These are phyloP conservation scores for Eulithis prunata DNA, from an alignment of 2,888 invertebrate species.

Conservation along the genomic window DNA sequence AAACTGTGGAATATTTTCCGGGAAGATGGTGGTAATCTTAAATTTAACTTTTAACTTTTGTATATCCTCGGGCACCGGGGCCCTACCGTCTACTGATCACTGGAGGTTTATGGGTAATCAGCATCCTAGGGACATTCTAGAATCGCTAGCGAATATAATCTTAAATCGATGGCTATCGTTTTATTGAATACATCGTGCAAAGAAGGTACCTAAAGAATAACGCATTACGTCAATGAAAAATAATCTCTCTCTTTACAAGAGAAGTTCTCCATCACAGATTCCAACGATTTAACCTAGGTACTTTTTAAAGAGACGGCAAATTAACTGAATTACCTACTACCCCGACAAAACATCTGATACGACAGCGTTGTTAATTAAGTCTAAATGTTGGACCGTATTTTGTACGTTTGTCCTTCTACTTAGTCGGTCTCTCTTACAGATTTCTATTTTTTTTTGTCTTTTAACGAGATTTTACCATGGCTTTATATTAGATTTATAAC, in stretches of 20 bases:
- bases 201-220: too few species aligned
- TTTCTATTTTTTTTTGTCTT: conserved; percentile 30
- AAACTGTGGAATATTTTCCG: neutral
- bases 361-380: conserved; percentile 43
- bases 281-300: conserved; percentile 45
- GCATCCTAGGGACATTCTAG: too few species aligned
- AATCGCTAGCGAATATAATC: too few species aligned
- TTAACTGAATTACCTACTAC: conserved; percentile 52
- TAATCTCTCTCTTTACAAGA: conserved; percentile 2
- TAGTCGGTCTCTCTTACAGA: conserved; percentile 28
- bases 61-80: too few species aligned
- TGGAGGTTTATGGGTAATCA: too few species aligned
- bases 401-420: conserved; percentile 37
- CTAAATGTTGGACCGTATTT: conserved; percentile 41
- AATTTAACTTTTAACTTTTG: too few species aligned
- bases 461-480: conserved; percentile 17
- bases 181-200: too few species aligned
- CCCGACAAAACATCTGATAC: conserved; percentile 42
- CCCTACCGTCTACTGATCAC: too few species aligned
- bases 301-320: conserved; percentile 54
- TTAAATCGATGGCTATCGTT: too few species aligned
- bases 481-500: neutral
- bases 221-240: neutral
- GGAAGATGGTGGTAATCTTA: neutral
- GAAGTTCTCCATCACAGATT: conserved; percentile 14